Conservation (phyloP, 2,888 invertebrate species). For the Escarpia spicata region DNA sequence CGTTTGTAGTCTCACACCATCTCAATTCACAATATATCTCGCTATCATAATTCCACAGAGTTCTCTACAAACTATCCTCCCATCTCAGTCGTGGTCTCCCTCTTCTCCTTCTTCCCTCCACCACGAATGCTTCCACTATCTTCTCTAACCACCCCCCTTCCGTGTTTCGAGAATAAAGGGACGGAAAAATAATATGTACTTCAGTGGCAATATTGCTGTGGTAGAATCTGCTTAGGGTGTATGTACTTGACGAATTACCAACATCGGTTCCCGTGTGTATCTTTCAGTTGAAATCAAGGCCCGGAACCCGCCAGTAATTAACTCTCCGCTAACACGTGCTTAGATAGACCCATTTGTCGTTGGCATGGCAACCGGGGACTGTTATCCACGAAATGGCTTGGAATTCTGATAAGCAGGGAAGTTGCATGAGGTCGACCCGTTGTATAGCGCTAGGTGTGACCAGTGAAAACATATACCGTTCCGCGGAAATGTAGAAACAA, state of each 20-base stretch:
- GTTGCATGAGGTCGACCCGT: background rate
- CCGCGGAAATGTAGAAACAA: background rate
- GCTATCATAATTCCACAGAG: too few species aligned
- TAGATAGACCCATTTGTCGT: background rate
- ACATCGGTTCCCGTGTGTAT: constrained; percentile 1
- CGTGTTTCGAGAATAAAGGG: background rate
- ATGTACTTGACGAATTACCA: background rate
- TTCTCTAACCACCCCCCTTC: background rate
- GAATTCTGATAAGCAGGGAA: background rate
- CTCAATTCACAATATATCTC: too few species aligned
- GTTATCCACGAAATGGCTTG: constrained; percentile 3
- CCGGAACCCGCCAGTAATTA: background rate
- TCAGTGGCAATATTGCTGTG: background rate
- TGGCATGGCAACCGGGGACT: background rate
- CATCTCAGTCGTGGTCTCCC: too few species aligned
- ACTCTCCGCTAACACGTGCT: background rate
- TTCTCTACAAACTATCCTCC: too few species aligned
- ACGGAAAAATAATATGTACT: background rate
- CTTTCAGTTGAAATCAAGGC: background rate
- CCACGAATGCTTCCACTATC: too few species aligned
- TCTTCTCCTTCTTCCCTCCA: too few species aligned
- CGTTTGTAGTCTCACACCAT: too few species aligned
- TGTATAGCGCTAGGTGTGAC: background rate
- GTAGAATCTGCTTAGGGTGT: background rate
- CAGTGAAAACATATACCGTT: background rate